These are phyloP conservation scores for Paralichthys olivaceus DNA, from an alignment of 2,113 vertebrate genomes.

Conservation along the genomic window DNA sequence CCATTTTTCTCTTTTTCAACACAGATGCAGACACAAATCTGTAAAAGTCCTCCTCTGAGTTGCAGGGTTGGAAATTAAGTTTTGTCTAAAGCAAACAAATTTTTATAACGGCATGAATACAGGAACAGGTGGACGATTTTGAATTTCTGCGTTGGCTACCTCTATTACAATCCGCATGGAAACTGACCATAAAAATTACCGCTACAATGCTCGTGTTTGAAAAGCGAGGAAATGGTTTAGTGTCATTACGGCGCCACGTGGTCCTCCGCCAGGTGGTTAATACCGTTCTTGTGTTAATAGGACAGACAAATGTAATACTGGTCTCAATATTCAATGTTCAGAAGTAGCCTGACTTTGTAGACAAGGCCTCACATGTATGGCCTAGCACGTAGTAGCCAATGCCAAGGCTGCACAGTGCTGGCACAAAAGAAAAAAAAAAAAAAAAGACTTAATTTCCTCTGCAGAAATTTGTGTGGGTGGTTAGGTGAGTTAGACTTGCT, in stretches of 20 bases:
- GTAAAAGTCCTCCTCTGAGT: background rate
- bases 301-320: slow-evolving; percentile 64
- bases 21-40: background rate
- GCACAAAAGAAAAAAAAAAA: background rate
- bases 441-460: background rate
- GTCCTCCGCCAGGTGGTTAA: slow-evolving; percentile 45
- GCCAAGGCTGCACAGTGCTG: slow-evolving; percentile 61
- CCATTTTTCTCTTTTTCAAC: background rate
- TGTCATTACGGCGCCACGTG: background rate
- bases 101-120: background rate
- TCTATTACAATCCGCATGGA: slow-evolving; percentile 16
- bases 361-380: slow-evolving; percentile 72
- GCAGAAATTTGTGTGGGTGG: background rate
- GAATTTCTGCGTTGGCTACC: slow-evolving; percentile 53
- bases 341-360: slow-evolving; percentile 75
- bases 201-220: slow-evolving; percentile 37
- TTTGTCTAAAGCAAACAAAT: background rate
- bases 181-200: slow-evolving; percentile 49
- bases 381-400: slow-evolving; percentile 73
- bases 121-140: slow-evolving; percentile 10
- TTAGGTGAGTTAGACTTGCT: background rate
- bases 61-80: no score
- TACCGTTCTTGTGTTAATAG: slow-evolving; percentile 55
- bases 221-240: slow-evolving; percentile 28
- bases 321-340: slow-evolving; percentile 76